phyloP scores from a whole-genome alignment of 2,888 invertebrate species.

The Pecten maximus region DNA sequence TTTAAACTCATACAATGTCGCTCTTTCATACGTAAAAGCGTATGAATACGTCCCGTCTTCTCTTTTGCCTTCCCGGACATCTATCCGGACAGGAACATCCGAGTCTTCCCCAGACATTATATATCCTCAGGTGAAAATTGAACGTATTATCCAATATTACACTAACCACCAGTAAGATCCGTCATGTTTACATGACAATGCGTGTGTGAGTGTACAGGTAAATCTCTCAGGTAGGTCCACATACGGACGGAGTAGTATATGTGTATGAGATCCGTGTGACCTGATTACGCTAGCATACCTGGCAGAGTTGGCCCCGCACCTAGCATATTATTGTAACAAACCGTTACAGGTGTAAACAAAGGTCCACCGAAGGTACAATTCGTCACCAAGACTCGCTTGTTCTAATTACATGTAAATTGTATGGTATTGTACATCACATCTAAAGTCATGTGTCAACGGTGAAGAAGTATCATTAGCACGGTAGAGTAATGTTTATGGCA shows the following conservation, averaged over 20 bases:
- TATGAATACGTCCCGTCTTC: constrained; percentile 73
- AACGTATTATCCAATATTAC: constrained; percentile 22
- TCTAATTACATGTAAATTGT: neutral
- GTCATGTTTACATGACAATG: constrained; percentile 33
- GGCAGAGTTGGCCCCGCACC: neutral
- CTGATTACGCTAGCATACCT: constrained; percentile 27
- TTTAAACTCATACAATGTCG: constrained; percentile 77
- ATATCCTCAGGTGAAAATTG: neutral
- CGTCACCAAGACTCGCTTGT: neutral
- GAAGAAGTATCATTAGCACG: too few relatives aligned
- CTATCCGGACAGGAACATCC: constrained; percentile 61
- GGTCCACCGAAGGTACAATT: neutral
- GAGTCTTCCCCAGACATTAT: constrained; percentile 58
- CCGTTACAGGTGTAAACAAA: constrained; percentile 20
- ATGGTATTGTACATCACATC: too few relatives aligned
- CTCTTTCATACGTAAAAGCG: constrained; percentile 76
- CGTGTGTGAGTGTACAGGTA: neutral
- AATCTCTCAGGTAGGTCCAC: constrained; percentile 15
- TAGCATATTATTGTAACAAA: constrained; percentile 28
- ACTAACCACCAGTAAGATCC: neutral
- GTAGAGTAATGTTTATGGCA: too few relatives aligned
- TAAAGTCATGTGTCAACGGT: too few relatives aligned
- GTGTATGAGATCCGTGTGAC: constrained; percentile 6
- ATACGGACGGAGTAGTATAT: neutral
- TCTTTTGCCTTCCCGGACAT: constrained; percentile 63